A percentile compares a stretch with the other conserved stretches of the same genome.
phyloP scores from a whole-genome alignment of 2,113 vertebrate species.

The Xiphorhynchus elegans region DNA sequence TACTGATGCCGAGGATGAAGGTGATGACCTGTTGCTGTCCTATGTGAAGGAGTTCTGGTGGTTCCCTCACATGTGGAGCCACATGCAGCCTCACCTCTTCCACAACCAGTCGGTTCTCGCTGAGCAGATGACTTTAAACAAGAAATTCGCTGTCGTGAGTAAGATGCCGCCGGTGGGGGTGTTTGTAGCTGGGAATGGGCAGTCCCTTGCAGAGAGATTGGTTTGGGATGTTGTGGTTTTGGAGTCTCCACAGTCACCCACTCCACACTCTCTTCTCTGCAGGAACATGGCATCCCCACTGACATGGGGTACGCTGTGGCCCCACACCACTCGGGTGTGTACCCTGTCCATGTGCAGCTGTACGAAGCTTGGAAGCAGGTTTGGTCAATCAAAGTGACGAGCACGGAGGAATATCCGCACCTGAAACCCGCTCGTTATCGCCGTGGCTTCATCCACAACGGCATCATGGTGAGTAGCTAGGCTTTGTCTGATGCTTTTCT shows the following conservation, averaged over 20 bases:
- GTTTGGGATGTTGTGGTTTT: neutral
- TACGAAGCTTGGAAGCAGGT: conserved; percentile 98
- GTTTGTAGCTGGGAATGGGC: neutral
- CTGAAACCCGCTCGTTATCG: conserved; percentile 95
- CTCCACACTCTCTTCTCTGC: neutral
- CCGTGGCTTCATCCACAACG: conserved; percentile 91
- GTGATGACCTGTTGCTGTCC: conserved; percentile 92
- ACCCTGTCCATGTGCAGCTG: conserved; percentile 93
- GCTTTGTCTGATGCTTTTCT: neutral
- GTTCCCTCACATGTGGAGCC: conserved; percentile 99
- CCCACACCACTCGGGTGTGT: conserved; percentile 95
- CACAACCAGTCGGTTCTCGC: conserved; percentile 96
- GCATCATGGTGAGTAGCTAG: conserved; percentile 86
- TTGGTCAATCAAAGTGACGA: conserved; percentile 95
- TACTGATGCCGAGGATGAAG: conserved; percentile 93
- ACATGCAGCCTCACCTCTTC: conserved; percentile 99
- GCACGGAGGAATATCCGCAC: conserved; percentile 97
- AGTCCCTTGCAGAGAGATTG: neutral
- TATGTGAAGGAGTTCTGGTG: conserved; percentile 97
- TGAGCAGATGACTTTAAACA: conserved; percentile 98
- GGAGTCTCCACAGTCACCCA: neutral
- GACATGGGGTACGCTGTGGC: conserved; percentile 97
- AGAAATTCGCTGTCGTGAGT: conserved; percentile 96
- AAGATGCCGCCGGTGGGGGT: conserved; percentile 4
- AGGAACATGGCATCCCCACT: conserved; percentile 97